Percentiles rank a stretch among this genome's conserved stretches.
These are phyloP conservation scores for Scaptomyza flava DNA, from an alignment of 2,888 invertebrate species.

Conservation along the genomic window DNA sequence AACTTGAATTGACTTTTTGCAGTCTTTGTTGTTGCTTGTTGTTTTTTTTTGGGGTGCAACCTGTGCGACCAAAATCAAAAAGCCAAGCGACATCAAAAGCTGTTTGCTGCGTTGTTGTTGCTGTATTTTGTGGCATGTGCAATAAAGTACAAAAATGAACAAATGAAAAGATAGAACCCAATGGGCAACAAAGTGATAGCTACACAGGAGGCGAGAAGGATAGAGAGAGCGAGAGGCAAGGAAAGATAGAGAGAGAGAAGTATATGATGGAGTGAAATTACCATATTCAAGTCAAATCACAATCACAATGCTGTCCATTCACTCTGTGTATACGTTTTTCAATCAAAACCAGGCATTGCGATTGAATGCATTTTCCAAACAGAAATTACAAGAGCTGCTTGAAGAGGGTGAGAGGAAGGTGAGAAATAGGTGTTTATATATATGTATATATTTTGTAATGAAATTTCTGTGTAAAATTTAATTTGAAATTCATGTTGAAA, in stretches of 20 bases:
- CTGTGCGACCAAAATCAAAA: slow-evolving; percentile 42
- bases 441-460: too few relatives aligned
- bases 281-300: slow-evolving; percentile 75
- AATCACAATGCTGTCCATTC: slow-evolving; percentile 64
- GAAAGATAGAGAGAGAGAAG: background rate
- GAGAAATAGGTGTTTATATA: too few relatives aligned
- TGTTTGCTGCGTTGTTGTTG: slow-evolving; percentile 16
- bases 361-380: slow-evolving; percentile 43
- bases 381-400: slow-evolving; percentile 11
- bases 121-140: slow-evolving; percentile 58
- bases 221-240: background rate
- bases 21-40: slow-evolving; percentile 9
- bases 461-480: too few relatives aligned
- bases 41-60: slow-evolving; percentile 25
- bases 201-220: background rate
- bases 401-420: too few relatives aligned
- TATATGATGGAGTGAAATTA: slow-evolving; percentile 51
- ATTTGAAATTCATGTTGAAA: too few relatives aligned
- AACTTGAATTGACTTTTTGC: slow-evolving; percentile 66
- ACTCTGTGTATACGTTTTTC: slow-evolving; percentile 55
- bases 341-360: slow-evolving; percentile 65
- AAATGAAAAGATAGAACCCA: slow-evolving; percentile 31
- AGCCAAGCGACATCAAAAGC: slow-evolving; percentile 25
- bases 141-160: slow-evolving; percentile 65
- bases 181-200: slow-evolving; percentile 14